phyloP scores from a whole-genome alignment of 2,113 vertebrate species.

The Chaetodon trifascialis region DNA sequence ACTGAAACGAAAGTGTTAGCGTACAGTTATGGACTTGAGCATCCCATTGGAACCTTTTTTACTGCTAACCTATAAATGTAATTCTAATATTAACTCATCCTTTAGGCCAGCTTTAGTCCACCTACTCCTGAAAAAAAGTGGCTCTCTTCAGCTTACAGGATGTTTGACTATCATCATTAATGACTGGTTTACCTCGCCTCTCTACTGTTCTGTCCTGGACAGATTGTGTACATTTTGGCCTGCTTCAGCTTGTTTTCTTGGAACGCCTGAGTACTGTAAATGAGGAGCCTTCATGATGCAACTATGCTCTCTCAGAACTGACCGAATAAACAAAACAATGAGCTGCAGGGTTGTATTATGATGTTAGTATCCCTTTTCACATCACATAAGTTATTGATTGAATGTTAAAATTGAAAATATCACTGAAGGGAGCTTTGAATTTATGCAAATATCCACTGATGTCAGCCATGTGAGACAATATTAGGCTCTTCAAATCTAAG shows the following conservation, averaged over 20 bases:
- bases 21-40: background rate
- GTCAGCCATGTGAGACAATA: background rate
- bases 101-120: background rate
- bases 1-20: background rate
- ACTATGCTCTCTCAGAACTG: background rate
- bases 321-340: background rate
- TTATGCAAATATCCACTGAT: background rate
- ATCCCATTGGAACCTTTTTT: background rate
- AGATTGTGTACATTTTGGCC: background rate
- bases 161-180: background rate
- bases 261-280: background rate
- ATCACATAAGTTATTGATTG: background rate
- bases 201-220: background rate
- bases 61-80: background rate
- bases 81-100: background rate
- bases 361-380: background rate
- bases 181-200: background rate
- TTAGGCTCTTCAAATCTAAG: background rate
- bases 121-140: background rate
- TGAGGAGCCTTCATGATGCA: background rate
- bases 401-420: background rate
- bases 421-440: background rate
- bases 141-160: background rate
- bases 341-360: background rate
- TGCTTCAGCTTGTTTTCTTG: background rate